Conservation (phyloP, 92 coral and sea anemone genomes). For the Phenganax subtilis region DNA sequence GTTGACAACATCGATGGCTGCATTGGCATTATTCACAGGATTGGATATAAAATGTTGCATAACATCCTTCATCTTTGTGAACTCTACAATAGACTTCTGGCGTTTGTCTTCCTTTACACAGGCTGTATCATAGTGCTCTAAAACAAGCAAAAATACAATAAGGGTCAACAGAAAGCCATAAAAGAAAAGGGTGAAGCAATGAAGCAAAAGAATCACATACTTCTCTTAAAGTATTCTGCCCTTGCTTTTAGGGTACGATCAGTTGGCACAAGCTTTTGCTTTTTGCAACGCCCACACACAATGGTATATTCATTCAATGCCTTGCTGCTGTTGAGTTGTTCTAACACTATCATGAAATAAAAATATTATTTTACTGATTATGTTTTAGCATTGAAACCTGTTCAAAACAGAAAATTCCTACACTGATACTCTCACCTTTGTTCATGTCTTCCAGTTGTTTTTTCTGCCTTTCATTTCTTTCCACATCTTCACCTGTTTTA, state of each 20-base stretch:
- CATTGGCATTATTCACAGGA: conserved; percentile 8
- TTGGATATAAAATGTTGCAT: conserved; percentile 10
- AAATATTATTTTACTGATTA: background rate
- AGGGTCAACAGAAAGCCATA: background rate
- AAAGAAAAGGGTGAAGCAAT: background rate
- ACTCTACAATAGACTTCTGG: conserved; percentile 30
- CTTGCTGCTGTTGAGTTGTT: conserved; percentile 32
- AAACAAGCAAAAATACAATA: background rate
- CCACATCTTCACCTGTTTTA: conserved; percentile 46
- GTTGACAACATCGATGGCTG: conserved; percentile 10
- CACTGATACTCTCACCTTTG: conserved; percentile 16
- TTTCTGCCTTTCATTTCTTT: conserved; percentile 48
- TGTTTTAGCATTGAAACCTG: no score
- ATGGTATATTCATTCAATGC: conserved; percentile 43
- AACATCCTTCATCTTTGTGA: conserved; percentile 6
- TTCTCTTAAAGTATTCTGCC: conserved; percentile 50
- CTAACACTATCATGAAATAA: background rate
- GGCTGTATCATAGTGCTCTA: conserved; percentile 52
- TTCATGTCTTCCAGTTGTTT: conserved; percentile 48
- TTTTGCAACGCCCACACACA: conserved; percentile 24
- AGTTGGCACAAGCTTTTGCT: conserved; percentile 45
- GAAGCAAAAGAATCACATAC: conserved; percentile 23
- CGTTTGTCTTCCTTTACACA: conserved; percentile 26
- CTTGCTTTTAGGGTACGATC: conserved; percentile 49
- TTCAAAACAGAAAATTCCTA: no score